A percentile compares a stretch with the other conserved stretches of the same genome.
Conservation (phyloP, 2,113 vertebrate genomes). For the Microcebus lehilahytsara region DNA sequence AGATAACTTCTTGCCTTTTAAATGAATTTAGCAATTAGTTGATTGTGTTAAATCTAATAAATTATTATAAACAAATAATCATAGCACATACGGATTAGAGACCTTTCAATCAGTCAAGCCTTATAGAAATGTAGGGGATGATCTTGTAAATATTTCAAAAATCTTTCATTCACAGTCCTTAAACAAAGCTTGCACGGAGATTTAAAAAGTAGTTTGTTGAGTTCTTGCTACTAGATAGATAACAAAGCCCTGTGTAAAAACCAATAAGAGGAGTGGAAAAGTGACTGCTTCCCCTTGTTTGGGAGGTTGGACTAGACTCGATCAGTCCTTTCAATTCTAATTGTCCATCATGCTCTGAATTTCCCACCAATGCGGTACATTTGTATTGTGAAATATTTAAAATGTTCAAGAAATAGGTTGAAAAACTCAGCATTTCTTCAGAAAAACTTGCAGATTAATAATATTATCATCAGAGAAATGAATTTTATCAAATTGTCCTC, state of each 20-base stretch:
- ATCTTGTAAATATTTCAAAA: neutral
- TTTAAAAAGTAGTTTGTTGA: neutral
- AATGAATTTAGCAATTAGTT: neutral
- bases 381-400: neutral
- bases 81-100: neutral
- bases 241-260: neutral
- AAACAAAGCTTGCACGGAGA: neutral
- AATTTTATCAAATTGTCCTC: neutral
- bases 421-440: neutral
- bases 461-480: neutral
- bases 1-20: neutral
- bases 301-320: neutral
- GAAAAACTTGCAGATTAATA: neutral
- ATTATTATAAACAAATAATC: neutral
- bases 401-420: neutral
- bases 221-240: neutral
- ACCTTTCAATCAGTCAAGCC: neutral
- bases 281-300: neutral
- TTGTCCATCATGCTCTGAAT: neutral
- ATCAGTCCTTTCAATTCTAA: neutral
- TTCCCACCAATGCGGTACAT: neutral
- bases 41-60: neutral
- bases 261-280: accelerated
- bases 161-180: neutral
- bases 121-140: neutral